Conservation (phyloP, 2,797 vertebrate genomes). For the Lerista edwardsae region DNA sequence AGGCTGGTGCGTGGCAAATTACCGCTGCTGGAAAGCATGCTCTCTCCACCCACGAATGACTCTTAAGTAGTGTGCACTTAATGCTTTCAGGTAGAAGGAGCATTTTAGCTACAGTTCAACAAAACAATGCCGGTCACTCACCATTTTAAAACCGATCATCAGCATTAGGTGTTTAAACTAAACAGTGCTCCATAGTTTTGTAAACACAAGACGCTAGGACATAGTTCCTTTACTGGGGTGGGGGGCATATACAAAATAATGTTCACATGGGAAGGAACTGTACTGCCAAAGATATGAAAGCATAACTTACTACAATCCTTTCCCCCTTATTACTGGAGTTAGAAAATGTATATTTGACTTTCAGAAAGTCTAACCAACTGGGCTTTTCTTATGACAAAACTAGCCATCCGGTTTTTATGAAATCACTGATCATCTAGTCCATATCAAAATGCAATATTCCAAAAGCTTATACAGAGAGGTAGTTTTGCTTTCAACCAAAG, state of each 20-base stretch:
- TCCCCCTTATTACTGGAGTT: not conserved
- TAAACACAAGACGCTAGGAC: not conserved
- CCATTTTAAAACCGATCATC: not conserved
- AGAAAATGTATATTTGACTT: not conserved
- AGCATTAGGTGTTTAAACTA: not conserved
- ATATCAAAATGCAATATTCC: not conserved
- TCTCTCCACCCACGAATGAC: not conserved
- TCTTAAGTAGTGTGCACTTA: not conserved
- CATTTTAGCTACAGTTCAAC: not conserved
- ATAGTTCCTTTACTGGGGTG: not conserved
- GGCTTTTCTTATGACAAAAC: not conserved
- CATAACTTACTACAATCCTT: not conserved
- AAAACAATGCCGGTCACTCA: not conserved
- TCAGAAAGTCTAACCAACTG: too few relatives aligned
- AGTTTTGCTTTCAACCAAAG: not conserved
- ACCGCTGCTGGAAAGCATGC: not conserved
- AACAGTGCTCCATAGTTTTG: not conserved
- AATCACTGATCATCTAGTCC: not conserved
- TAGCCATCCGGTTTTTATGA: not conserved
- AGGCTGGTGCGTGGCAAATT: not conserved
- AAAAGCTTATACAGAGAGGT: not conserved
- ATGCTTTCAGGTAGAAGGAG: constrained; percentile 1
- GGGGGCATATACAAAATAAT: not conserved
- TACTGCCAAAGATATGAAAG: not conserved
- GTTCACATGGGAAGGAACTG: too few relatives aligned